A percentile compares a stretch with the other conserved stretches of the same genome.
These are phyloP conservation scores for Lates calcarifer DNA, from an alignment of 2,113 vertebrate species.

Conservation along the genomic window DNA sequence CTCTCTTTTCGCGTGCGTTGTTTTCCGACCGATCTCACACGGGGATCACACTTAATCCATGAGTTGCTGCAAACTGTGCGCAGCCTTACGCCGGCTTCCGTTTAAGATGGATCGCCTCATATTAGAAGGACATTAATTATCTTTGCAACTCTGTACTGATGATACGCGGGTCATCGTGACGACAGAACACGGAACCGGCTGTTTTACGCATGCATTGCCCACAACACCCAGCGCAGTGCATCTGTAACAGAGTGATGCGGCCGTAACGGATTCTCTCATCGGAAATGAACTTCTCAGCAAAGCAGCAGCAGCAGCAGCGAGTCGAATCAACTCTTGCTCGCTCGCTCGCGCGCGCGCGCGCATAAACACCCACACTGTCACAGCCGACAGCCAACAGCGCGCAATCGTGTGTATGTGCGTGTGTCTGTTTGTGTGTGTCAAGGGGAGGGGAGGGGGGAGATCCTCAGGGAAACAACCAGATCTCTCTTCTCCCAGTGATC, in stretches of 20 bases:
- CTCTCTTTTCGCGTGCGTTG: slow-evolving; percentile 54
- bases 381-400: neutral
- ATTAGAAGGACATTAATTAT: neutral
- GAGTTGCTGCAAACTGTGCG: slow-evolving; percentile 46
- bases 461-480: slow-evolving; percentile 52
- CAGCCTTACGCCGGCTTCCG: neutral
- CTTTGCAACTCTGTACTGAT: slow-evolving; percentile 18
- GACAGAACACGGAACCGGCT: neutral
- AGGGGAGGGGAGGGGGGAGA: no score
- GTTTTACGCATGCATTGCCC: slow-evolving; percentile 58
- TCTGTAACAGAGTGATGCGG: slow-evolving; percentile 20
- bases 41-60: slow-evolving; percentile 42
- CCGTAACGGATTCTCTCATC: slow-evolving; percentile 8
- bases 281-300: slow-evolving; percentile 64
- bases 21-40: slow-evolving; percentile 63
- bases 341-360: slow-evolving; percentile 7
- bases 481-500: slow-evolving; percentile 63
- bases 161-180: slow-evolving; percentile 32
- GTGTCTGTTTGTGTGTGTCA: neutral
- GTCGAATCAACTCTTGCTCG: slow-evolving; percentile 24
- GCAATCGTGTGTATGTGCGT: neutral
- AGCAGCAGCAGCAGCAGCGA: slow-evolving; percentile 54
- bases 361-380: slow-evolving; percentile 24
- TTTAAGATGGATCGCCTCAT: slow-evolving; percentile 2
- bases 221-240: neutral